A percentile compares a stretch with the other conserved stretches of the same genome.
phyloP scores from a whole-genome alignment of 2,888 invertebrate genomes.

The Amphimallon solstitiale region DNA sequence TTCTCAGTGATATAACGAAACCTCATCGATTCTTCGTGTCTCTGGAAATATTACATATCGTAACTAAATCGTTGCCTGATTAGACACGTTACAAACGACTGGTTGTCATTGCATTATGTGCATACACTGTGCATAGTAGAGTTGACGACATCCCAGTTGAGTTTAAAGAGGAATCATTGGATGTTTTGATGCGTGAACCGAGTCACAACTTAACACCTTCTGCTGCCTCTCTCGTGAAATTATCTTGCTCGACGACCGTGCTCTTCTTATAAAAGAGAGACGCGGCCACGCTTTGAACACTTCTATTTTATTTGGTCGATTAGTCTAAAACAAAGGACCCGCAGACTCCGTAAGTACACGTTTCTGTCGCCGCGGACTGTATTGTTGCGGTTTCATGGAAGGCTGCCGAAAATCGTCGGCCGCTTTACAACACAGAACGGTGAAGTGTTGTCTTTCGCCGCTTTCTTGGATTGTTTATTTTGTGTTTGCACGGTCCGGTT shows the following conservation, averaged over 20 bases:
- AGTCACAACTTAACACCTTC: conserved; percentile 25
- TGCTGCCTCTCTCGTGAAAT: conserved; percentile 1
- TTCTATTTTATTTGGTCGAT: conserved; percentile 50
- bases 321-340: conserved; percentile 52
- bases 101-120: no score
- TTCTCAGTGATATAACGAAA: no score
- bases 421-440: no score
- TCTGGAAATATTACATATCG: no score
- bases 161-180: neutral
- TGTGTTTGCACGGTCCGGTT: conserved; percentile 8
- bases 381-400: conserved; percentile 50
- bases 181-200: conserved; percentile 23
- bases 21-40: no score
- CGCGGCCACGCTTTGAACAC: conserved; percentile 40
- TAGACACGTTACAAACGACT: no score
- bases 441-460: neutral
- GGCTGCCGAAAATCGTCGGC: conserved; percentile 31
- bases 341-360: conserved; percentile 39
- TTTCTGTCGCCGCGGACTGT: conserved; percentile 38
- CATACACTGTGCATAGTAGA: neutral
- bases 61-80: no score
- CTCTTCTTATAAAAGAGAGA: neutral
- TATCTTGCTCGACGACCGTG: conserved; percentile 20
- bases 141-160: neutral
- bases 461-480: conserved; percentile 23